Evolutionary conservation across 2,797 vertebrate species (phyloP), one percentile per base, ranked within the genome.

Genomic region (Melanotaenia boesemani): DNA sequence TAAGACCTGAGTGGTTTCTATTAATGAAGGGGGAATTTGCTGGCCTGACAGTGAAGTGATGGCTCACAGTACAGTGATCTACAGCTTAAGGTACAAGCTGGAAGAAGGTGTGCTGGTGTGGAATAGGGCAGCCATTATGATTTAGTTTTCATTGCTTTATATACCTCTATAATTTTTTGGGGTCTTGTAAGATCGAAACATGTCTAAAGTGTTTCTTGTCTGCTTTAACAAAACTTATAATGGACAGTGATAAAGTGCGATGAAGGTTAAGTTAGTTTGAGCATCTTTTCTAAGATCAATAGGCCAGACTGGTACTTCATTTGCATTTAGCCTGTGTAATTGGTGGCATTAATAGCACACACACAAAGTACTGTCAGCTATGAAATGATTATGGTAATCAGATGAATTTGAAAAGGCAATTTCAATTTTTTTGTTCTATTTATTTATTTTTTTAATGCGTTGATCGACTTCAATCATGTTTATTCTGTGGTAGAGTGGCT

Each of bases 301-400:
- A 55, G 54, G 64, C 69, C 77, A 16, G 62, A 58, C 54, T 48
- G 71, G 67, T 71, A 73, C 46, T 52, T 64, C 60, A 91, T 93
- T 93, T 92, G 81, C 92, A 88, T 93, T 90, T 88, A 86, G 86
- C 85, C 76, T 52, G 66, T 66, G 71, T 93, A 94, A 94, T 93
- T 93, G 90, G 82, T 28, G 61, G 76, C 91, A 89, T 94, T 93
- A 93, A 92, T 91, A 89, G 90, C 83, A 48, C 63, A 74, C 74
- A 69, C 92, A 86, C 86, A 81, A 89, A 84, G 91, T 89, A 88
- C 92, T 84, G 86, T 91, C 85, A 90, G 82, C 91, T 91, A 77
- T 89, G 83, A 90, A 88, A 88, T 82, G 88, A 93, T 95, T 93
- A 93, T 93, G 92, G 72, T 92, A 94, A 95, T 93, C 79, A 68